These are phyloP conservation scores for Lophotriccus pileatus DNA, from an alignment of 2,797 vertebrate genomes.

Conservation along the genomic window DNA sequence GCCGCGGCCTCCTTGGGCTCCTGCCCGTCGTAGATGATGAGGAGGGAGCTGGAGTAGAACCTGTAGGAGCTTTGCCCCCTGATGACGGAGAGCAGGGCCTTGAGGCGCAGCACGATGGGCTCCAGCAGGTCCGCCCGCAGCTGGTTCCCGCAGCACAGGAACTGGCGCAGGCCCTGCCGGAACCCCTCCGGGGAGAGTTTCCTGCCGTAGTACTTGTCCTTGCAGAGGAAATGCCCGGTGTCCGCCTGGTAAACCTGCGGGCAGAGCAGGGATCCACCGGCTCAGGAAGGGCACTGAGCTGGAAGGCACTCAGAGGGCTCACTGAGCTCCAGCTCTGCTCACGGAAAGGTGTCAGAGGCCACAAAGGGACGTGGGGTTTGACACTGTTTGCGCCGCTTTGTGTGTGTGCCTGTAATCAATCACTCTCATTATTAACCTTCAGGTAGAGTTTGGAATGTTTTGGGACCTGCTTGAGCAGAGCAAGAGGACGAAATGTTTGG, in stretches of 20 bases:
- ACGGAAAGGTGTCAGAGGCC: conserved; percentile 13
- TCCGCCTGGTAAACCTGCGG: conserved; percentile 75
- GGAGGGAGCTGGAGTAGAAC: conserved; percentile 82
- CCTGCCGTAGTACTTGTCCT: conserved; percentile 77
- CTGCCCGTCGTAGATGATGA: conserved; percentile 78
- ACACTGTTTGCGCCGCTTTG: not conserved
- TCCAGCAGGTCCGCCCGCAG: conserved; percentile 69
- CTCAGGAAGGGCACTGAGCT: not conserved
- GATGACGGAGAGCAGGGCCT: conserved; percentile 68
- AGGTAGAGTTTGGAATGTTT: conserved; percentile 1
- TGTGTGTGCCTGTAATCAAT: not conserved
- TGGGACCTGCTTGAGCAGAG: conserved; percentile 1
- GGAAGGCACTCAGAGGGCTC: not conserved
- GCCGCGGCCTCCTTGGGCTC: conserved; percentile 4
- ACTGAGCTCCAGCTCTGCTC: not conserved
- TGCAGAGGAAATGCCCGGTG: conserved; percentile 76
- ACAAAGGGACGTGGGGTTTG: conserved; percentile 20
- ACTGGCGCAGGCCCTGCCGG: conserved; percentile 71
- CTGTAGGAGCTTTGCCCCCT: conserved; percentile 76
- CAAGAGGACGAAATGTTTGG: conserved; percentile 14
- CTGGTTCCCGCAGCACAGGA: conserved; percentile 69
- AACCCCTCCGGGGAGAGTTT: conserved; percentile 72
- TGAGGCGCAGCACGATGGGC: conserved; percentile 69
- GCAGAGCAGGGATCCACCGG: not conserved
- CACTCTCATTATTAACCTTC: not conserved